Evolutionary conservation across 37 sponge, comb jelly and placozoan genomes (phyloP), one percentile per base, ranked within the genome.

Genomic region (Oopsacas minuta): DNA sequence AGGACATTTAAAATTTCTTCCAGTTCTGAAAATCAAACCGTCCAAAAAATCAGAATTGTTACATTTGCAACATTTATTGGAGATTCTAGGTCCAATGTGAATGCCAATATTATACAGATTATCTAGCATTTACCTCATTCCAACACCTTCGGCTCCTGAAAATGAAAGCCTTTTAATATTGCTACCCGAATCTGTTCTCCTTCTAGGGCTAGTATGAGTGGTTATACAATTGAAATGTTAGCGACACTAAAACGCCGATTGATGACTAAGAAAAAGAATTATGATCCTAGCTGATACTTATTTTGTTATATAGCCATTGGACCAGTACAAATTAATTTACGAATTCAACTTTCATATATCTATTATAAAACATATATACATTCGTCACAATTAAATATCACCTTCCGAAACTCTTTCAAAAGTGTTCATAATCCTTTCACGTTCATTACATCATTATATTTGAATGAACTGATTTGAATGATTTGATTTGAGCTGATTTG

Each of bases 401-500:
- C 51, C 12, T 46, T n/a, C n/a, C n/a, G n/a, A n/a, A n/a, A n/a
- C n/a, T n/a, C n/a, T n/a, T n/a, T n/a, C n/a, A n/a, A n/a, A n/a
- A n/a, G n/a, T n/a, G n/a, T n/a, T n/a, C n/a, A n/a, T n/a, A n/a
- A n/a, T n/a, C n/a, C n/a, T n/a, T n/a, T n/a, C n/a, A n/a, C n/a
- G n/a, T n/a, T n/a, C n/a, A n/a, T n/a, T n/a, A 61, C 28, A 32
- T 61, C 32, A 61, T 25, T 61, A 32, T 10, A 61, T 32, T 61
- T 61, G 75, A 61, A 61, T 61, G 75, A 61, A 61, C 28, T 61
- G 75, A 61, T 7, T 61, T 61, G 75, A 61, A n/a, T 61, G 75
- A 61, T 25, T 61, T 61, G 75, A 61, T 32, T 61, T 61, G 75
- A 61, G 28, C 28, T 61, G 75, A 61, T 32, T 61, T 61, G 75